These are phyloP conservation scores for Dasyprocta punctata DNA, from an alignment of 2,113 vertebrate species.

Conservation along the genomic window DNA sequence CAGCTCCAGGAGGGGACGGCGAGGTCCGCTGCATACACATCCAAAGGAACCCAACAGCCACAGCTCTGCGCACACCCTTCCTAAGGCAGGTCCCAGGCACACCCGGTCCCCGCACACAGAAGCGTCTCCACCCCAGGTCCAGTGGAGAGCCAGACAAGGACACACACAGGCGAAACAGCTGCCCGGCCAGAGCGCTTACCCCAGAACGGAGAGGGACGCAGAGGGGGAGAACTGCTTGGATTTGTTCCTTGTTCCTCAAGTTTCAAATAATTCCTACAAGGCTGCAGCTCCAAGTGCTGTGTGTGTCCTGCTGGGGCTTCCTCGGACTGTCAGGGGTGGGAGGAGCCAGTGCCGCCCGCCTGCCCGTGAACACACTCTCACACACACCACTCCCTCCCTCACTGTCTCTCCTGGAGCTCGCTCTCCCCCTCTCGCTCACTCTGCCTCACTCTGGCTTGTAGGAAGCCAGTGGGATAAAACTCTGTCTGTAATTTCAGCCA, in stretches of 20 bases:
- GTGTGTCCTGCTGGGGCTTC: slow-evolving; percentile 70
- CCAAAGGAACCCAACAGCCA: background rate
- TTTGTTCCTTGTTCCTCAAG: slow-evolving; percentile 67
- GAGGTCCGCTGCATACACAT: background rate
- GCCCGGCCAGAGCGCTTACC: slow-evolving; percentile 65
- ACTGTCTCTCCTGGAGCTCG: background rate
- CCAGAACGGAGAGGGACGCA: background rate
- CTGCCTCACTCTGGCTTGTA: slow-evolving; percentile 79
- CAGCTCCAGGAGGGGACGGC: background rate
- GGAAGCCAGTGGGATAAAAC: slow-evolving; percentile 84
- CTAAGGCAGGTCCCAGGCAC: background rate
- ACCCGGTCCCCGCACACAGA: background rate
- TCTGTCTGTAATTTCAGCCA: slow-evolving; percentile 85
- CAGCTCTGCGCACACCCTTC: background rate
- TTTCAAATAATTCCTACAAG: slow-evolving; percentile 74
- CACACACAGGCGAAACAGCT: background rate
- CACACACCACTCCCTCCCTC: slow-evolving; percentile 18
- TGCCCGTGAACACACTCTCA: slow-evolving; percentile 1
- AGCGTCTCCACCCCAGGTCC: background rate
- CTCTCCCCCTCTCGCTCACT: slow-evolving; percentile 37
- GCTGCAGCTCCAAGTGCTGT: slow-evolving; percentile 57
- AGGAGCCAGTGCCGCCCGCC: slow-evolving; percentile 68
- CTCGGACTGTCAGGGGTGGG: slow-evolving; percentile 83
- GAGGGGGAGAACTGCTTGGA: background rate
- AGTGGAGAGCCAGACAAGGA: background rate